Base-by-base conservation (phyloP, 2,113 vertebrate species). In the Eupsittula cactorum region DNA sequence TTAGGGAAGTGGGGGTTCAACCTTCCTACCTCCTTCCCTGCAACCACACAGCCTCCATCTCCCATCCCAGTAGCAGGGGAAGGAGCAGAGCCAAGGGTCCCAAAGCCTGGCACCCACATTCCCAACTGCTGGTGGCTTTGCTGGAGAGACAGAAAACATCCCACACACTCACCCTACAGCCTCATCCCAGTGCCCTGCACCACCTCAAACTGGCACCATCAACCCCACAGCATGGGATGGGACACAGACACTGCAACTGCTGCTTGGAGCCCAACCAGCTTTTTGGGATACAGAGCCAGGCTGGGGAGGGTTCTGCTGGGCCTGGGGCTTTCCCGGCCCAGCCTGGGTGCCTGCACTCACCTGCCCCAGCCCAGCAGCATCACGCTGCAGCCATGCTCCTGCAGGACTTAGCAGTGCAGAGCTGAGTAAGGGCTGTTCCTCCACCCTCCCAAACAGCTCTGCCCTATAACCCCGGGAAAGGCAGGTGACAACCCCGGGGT, bases 191-290 rank as follows among this genome's bases (percentile, higher is more conserved):
- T 31, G 12, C 42, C 44, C 49, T 6, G 5, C 16, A 44, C 21
- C 46, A 49, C 46, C 1, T 24, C 42, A 64, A 44, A 50, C 44
- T 42, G 44, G 13, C n/a, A 28, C 13, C 39, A 27, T 23, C 52
- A 69, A 62, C 17, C 53, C 50, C 13, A 1, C 21, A 39, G 60
- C 73, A 78, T 0, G 0, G 0, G 71, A 62, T 16, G 14, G 55
- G n/a, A 42, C 42, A 47, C 0, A 0, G 39, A 64, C 25, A 42
- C 29, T 20, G 29, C 65, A 69, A 46, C 29, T 33, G 47, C 65
- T 39, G 35, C 60, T 68, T 2, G 1, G 49, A 86, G n/a, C 37
- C 21, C 20, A 9, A 10, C 4, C 7, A 50, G n/a, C 4, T 20
- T 90, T 79, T 44, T 25, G 24, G 59, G 20, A 47, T 42, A 33